These are phyloP conservation scores for Drosophila kikkawai DNA, from an alignment of 1,140 invertebrate species.

Conservation along the genomic window DNA sequence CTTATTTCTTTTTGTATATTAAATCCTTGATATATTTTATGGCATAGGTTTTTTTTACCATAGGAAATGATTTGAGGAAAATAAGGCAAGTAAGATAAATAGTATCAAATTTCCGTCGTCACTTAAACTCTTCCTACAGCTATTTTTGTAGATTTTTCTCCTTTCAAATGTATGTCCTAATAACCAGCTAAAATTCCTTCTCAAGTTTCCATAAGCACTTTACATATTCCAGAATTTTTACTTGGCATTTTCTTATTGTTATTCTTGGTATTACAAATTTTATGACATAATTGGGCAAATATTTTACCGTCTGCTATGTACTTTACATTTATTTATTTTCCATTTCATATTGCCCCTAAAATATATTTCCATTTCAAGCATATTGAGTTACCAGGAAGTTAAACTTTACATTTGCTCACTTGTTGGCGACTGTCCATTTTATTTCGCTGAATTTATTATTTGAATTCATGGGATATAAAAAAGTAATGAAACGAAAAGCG, in stretches of 20 bases:
- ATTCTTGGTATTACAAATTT: background rate
- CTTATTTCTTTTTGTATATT: background rate
- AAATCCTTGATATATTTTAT: background rate
- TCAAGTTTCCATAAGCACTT: background rate
- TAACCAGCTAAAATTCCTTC: background rate
- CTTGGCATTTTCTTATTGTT: background rate
- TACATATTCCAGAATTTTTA: background rate
- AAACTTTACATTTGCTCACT: slow-evolving; percentile 11
- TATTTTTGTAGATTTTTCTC: background rate
- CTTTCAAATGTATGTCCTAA: background rate
- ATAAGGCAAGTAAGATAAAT: background rate
- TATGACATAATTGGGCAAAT: slow-evolving; percentile 8
- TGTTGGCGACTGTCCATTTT: background rate
- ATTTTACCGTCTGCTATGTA: background rate
- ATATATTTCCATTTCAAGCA: slow-evolving; percentile 4
- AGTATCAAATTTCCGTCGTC: background rate
- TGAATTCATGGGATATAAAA: slow-evolving; percentile 10
- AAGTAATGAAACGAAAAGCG: slow-evolving; percentile 16
- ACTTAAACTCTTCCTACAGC: background rate
- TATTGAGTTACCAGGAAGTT: slow-evolving; percentile 33
- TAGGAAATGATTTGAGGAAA: no score
- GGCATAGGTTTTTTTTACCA: background rate
- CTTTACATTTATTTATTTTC: slow-evolving; percentile 14
- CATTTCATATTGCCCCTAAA: slow-evolving; percentile 8
- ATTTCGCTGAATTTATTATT: slow-evolving; percentile 11